phyloP scores from a whole-genome alignment of 37 sponge, comb jelly and placozoan species.

The Spongilla lacustris region DNA sequence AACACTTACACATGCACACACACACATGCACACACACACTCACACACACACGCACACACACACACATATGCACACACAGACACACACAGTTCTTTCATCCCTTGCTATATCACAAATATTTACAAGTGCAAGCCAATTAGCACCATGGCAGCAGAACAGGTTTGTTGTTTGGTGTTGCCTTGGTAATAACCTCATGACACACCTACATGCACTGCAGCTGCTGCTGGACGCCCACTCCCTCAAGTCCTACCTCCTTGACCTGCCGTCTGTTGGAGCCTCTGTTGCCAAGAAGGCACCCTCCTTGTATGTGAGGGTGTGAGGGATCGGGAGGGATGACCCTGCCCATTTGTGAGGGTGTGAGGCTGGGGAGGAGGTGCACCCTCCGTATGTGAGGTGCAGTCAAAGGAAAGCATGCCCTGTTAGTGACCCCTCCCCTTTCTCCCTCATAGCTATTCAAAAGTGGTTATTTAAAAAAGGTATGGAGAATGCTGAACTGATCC shows the following conservation, averaged over 20 bases:
- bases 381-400: background rate
- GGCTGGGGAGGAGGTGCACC: background rate
- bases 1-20: background rate
- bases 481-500: conserved; percentile 92
- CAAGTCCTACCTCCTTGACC: conserved; percentile 86
- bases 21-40: background rate
- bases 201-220: conserved; percentile 46
- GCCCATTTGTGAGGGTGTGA: background rate
- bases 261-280: conserved; percentile 84
- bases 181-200: background rate
- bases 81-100: conserved; percentile 75
- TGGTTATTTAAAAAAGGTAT: conserved; percentile 92
- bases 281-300: conserved; percentile 87
- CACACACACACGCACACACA: background rate
- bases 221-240: conserved; percentile 94
- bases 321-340: too few relatives aligned
- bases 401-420: background rate
- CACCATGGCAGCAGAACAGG: conserved; percentile 98
- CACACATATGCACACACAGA: background rate
- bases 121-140: conserved; percentile 98
- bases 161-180: conserved; percentile 23
- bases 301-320: conserved; percentile 61
- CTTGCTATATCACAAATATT: conserved; percentile 79
- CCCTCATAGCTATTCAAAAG: conserved; percentile 83
- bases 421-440: background rate